phyloP scores from a whole-genome alignment of 2,113 vertebrate genomes.

The Vanacampus margaritifer region DNA sequence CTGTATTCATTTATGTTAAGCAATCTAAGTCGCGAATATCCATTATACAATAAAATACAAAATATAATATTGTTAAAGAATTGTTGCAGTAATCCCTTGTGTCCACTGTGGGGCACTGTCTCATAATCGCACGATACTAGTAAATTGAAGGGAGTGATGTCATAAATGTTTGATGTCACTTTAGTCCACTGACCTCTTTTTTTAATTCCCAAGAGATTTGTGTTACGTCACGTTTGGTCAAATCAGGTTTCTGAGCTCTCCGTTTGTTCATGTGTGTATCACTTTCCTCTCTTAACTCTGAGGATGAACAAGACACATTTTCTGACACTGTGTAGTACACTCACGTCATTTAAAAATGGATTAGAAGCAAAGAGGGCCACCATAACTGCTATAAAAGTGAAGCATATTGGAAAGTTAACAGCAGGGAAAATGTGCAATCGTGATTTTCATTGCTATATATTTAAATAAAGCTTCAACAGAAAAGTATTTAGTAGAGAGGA shows the following conservation, averaged over 20 bases:
- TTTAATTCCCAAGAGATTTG: conserved; percentile 40
- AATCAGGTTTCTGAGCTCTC: conserved; percentile 14
- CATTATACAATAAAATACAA: not conserved
- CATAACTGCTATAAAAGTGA: not conserved
- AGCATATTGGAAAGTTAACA: not conserved
- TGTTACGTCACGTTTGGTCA: conserved; percentile 22
- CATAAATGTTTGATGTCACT: conserved; percentile 68
- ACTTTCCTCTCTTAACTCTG: conserved; percentile 22
- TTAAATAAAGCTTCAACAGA: too few species aligned
- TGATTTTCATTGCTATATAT: not conserved
- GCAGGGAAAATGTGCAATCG: not conserved
- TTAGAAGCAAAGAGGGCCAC: not conserved
- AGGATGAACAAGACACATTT: not conserved
- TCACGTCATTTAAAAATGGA: not conserved
- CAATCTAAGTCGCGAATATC: not conserved
- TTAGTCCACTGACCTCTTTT: conserved; percentile 68
- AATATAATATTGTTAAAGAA: not conserved
- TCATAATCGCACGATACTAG: conserved; percentile 24
- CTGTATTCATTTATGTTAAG: not conserved
- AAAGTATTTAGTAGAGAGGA: too few species aligned
- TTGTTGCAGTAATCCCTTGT: conserved; percentile 50
- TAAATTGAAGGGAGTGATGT: conserved; percentile 35
- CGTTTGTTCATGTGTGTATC: not conserved
- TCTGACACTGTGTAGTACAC: not conserved
- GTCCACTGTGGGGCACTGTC: conserved; percentile 65